phyloP scores from a whole-genome alignment of 2,797 vertebrate genomes.

The Prionace glauca region DNA sequence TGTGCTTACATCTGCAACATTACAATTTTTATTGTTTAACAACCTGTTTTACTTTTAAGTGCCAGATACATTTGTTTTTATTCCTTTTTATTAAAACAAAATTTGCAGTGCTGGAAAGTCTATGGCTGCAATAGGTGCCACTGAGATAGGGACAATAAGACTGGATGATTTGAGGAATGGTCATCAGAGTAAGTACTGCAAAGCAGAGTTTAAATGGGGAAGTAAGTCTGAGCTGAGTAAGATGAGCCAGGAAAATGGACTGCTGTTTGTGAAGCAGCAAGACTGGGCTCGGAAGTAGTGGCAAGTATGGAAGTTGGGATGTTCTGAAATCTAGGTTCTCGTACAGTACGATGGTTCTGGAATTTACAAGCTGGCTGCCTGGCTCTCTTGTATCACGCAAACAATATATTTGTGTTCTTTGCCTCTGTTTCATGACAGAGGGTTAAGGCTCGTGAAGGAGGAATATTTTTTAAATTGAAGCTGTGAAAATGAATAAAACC shows the following conservation, averaged over 20 bases:
- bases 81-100: background rate
- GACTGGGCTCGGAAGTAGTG: background rate
- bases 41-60: background rate
- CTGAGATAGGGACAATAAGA: background rate
- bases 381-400: background rate
- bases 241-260: background rate
- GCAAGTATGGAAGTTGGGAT: background rate
- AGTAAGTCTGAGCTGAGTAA: background rate
- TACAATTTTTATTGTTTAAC: background rate
- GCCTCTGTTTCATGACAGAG: background rate
- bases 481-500: background rate
- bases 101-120: background rate
- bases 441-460: background rate
- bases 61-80: background rate
- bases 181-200: background rate
- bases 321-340: background rate
- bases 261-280: background rate
- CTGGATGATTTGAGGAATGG: background rate
- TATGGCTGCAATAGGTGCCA: background rate
- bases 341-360: background rate
- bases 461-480: background rate
- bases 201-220: background rate
- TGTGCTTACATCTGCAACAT: background rate
- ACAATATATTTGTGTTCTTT: background rate
- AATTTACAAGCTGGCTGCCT: background rate